These are phyloP conservation scores for Sphaeridia pumilis DNA, from an alignment of 2,888 invertebrate genomes.

Conservation along the genomic window DNA sequence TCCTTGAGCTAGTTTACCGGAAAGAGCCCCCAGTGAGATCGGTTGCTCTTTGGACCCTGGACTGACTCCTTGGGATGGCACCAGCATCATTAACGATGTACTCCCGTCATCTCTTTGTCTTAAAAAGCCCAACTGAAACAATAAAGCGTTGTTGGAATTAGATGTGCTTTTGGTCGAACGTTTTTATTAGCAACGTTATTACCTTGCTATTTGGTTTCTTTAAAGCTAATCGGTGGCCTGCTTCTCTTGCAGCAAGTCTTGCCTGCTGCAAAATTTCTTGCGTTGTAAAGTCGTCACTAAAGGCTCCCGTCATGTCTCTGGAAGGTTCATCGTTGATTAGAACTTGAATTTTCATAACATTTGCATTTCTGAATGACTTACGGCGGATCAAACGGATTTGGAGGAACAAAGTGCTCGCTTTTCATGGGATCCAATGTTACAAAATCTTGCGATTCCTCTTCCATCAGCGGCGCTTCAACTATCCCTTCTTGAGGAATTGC, in stretches of 20 bases:
- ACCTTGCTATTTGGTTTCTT: slow-evolving; percentile 45
- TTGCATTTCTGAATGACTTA: too few relatives aligned
- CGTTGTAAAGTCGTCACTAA: slow-evolving; percentile 60
- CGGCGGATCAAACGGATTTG: slow-evolving; percentile 35
- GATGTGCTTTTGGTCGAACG: not conserved
- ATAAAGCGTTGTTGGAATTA: too few relatives aligned
- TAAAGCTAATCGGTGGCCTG: slow-evolving; percentile 51
- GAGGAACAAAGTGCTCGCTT: slow-evolving; percentile 34
- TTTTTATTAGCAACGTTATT: slow-evolving; percentile 36
- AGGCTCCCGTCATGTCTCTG: slow-evolving; percentile 56
- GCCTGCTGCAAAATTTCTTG: slow-evolving; percentile 67
- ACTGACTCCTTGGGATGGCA: slow-evolving; percentile 57
- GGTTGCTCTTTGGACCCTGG: slow-evolving; percentile 63
- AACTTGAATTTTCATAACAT: too few relatives aligned
- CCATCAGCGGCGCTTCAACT: slow-evolving; percentile 42
- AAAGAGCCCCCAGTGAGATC: slow-evolving; percentile 65
- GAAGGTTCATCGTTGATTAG: too few relatives aligned
- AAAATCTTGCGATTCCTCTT: slow-evolving; percentile 45
- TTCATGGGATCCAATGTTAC: slow-evolving; percentile 32
- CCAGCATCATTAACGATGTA: slow-evolving; percentile 74
- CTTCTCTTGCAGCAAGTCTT: slow-evolving; percentile 56
- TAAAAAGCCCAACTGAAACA: slow-evolving; percentile 62
- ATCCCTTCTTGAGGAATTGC: slow-evolving; percentile 43
- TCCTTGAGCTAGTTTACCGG: slow-evolving; percentile 72
- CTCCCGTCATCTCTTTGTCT: slow-evolving; percentile 76